Percentiles rank a stretch among this genome's conserved stretches.
Conservation (phyloP, 2,888 invertebrate species). For the Eilema griseolum region DNA sequence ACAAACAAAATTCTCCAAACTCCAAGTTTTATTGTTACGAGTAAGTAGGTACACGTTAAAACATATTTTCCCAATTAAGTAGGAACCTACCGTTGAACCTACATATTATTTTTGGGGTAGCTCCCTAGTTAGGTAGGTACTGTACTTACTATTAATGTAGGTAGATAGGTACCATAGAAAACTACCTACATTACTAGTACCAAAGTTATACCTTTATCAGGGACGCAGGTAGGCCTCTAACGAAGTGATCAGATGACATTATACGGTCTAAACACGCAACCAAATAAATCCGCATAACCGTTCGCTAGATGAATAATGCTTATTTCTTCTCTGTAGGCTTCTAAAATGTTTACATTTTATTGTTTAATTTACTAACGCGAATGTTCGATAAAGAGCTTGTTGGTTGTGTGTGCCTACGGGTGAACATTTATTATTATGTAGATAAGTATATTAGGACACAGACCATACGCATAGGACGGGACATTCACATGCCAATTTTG, state of each 20-base stretch:
- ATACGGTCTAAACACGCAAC: slow-evolving; percentile 12
- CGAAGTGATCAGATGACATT: not conserved
- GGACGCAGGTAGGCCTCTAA: not conserved
- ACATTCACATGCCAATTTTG: too few species aligned
- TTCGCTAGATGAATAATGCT: not conserved
- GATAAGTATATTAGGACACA: too few species aligned
- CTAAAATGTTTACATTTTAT: not conserved
- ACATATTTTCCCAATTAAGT: too few species aligned
- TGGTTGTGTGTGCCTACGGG: not conserved
- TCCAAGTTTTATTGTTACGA: not conserved
- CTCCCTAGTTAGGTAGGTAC: too few species aligned
- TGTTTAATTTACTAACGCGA: not conserved
- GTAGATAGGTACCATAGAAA: too few species aligned
- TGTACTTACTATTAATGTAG: too few species aligned
- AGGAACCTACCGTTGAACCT: too few species aligned
- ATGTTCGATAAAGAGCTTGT: not conserved
- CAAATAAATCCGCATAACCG: not conserved
- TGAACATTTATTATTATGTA: too few species aligned
- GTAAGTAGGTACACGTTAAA: too few species aligned
- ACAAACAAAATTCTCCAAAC: not conserved
- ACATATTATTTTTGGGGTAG: not conserved
- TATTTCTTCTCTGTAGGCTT: slow-evolving; percentile 2
- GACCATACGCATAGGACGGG: too few species aligned
- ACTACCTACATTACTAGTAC: too few species aligned
- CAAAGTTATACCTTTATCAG: not conserved